Evolutionary conservation across 2,888 invertebrate genomes (phyloP).

Genomic region (Caenorhabditis becei): DNA sequence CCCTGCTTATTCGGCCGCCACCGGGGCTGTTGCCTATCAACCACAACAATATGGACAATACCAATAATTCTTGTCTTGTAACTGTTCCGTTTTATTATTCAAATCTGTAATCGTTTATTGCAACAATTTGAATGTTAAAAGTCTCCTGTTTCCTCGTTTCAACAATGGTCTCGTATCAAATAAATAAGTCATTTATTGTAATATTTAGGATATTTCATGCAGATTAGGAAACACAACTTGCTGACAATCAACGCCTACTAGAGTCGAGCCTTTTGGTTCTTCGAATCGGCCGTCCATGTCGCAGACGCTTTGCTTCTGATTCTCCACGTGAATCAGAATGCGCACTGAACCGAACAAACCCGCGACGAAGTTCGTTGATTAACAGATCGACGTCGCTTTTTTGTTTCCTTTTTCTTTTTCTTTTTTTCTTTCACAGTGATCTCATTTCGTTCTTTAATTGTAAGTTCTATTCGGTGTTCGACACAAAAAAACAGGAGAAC

Average conservation of each 20-base stretch:
- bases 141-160: conserved; percentile 10
- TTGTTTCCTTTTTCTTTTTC: neutral
- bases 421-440: neutral
- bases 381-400: conserved; percentile 17
- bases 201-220: too few relatives aligned
- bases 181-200: too few relatives aligned
- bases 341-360: neutral
- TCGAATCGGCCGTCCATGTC: neutral
- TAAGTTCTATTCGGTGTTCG: neutral
- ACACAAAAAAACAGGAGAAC: neutral
- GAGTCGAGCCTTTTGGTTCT: neutral
- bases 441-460: neutral
- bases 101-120: conserved; percentile 11
- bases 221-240: too few relatives aligned
- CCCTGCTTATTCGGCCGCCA: conserved; percentile 19
- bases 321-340: neutral
- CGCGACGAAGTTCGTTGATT: neutral
- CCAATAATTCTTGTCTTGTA: conserved; percentile 20
- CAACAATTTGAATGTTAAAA: conserved; percentile 19
- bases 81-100: conserved; percentile 11
- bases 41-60: conserved; percentile 50
- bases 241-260: too few relatives aligned
- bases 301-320: neutral
- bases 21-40: conserved; percentile 27
- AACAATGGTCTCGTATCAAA: conserved; percentile 27